phyloP scores from a whole-genome alignment of 2,113 vertebrate genomes.

The Lampris megalopsis region DNA sequence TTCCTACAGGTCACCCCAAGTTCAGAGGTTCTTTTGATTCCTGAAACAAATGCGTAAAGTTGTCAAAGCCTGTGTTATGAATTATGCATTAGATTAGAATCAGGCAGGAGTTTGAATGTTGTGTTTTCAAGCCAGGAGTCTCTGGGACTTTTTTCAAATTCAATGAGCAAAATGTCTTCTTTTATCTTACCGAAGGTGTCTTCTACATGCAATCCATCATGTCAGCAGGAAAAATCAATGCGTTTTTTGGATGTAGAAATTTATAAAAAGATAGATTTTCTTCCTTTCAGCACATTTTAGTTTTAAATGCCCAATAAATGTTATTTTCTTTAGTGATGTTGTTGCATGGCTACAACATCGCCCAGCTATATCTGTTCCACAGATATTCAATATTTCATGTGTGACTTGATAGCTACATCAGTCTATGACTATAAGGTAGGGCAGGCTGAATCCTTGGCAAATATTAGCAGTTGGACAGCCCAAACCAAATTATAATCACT shows the following conservation, averaged over 20 bases:
- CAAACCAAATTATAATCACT: no score
- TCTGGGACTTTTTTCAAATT: conserved; percentile 19
- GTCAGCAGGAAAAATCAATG: conserved; percentile 8
- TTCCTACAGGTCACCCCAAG: conserved; percentile 36
- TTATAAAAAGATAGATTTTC: background rate
- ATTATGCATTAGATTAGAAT: conserved; percentile 50
- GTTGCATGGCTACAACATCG: background rate
- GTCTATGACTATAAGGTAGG: no score
- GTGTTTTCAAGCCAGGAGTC: conserved; percentile 14
- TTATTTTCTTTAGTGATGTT: background rate
- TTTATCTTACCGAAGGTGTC: background rate
- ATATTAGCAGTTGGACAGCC: no score
- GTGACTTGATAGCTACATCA: no score
- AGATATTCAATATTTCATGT: no score
- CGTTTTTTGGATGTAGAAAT: background rate
- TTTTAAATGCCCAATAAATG: background rate
- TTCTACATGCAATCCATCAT: conserved; percentile 7
- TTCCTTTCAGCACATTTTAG: background rate
- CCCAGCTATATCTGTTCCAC: no score
- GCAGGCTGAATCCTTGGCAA: no score
- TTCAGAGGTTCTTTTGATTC: conserved; percentile 34
- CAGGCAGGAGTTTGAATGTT: conserved; percentile 32
- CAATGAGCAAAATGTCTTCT: conserved; percentile 20
- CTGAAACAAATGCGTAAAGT: conserved; percentile 42
- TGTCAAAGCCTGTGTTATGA: conserved; percentile 33